phyloP scores from a whole-genome alignment of 2,888 invertebrate genomes.

The Palloptera scutellata region DNA sequence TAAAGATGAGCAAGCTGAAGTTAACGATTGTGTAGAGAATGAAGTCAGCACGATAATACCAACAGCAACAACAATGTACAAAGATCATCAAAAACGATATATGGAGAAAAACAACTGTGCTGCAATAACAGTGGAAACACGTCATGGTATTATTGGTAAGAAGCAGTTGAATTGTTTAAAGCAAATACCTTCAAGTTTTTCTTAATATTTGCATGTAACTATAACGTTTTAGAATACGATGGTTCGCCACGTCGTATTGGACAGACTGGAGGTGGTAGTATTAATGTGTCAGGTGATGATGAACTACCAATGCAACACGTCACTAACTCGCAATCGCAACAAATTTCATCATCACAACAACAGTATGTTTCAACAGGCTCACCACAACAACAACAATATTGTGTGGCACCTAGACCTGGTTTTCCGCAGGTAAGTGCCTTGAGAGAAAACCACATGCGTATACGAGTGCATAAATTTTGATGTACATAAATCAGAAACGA shows the following conservation, averaged over 20 bases:
- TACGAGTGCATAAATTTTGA: too few relatives aligned
- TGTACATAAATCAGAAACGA: too few relatives aligned
- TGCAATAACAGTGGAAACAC: conserved; percentile 53
- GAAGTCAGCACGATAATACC: conserved; percentile 14
- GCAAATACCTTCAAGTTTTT: not conserved
- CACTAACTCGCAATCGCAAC: conserved; percentile 33
- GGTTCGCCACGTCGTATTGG: conserved; percentile 88
- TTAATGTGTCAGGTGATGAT: conserved; percentile 13
- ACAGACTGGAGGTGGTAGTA: conserved; percentile 53
- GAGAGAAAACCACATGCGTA: too few relatives aligned
- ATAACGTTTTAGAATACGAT: conserved; percentile 76
- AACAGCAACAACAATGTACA: conserved; percentile 30
- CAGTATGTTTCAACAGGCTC: conserved; percentile 26
- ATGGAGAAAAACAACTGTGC: conserved; percentile 58
- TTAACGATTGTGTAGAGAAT: conserved; percentile 29
- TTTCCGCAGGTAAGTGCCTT: conserved; percentile 74
- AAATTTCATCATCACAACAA: conserved; percentile 60
- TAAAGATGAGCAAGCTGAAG: conserved; percentile 30
- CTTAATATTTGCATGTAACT: not conserved
- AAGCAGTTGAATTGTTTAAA: not conserved
- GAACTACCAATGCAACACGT: conserved; percentile 5
- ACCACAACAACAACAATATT: conserved; percentile 74
- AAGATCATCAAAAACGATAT: conserved; percentile 40
- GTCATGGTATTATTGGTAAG: conserved; percentile 57
- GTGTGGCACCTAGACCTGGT: conserved; percentile 85